A percentile compares a stretch with the other conserved stretches of the same genome.
Conservation (phyloP, 2,797 vertebrate species). For the Amblyopsis hoosieri region DNA sequence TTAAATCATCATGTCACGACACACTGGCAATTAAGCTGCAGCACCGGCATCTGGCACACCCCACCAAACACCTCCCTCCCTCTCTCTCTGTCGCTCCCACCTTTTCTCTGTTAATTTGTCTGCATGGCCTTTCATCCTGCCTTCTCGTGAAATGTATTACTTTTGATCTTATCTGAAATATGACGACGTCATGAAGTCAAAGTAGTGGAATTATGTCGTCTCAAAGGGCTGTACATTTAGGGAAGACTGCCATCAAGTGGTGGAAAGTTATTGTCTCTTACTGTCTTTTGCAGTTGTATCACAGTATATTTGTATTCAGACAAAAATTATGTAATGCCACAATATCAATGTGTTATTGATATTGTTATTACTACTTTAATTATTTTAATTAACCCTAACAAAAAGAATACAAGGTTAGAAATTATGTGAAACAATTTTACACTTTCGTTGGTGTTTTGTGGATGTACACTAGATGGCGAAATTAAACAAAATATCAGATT, state of each 20-base stretch:
- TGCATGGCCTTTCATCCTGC: not conserved
- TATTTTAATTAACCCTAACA: too few species aligned
- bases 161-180: not conserved
- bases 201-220: not conserved
- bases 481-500: too few species aligned
- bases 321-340: too few species aligned
- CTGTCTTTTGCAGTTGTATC: not conserved
- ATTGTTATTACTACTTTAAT: not conserved
- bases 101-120: too few species aligned
- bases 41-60: too few species aligned
- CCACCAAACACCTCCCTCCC: not conserved
- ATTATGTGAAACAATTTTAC: not conserved
- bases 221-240: conserved; percentile 11
- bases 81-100: not conserved
- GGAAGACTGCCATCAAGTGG: conserved; percentile 60
- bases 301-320: too few species aligned
- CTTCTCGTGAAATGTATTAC: not conserved
- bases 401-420: not conserved
- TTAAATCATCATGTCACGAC: not conserved
- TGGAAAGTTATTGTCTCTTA: not conserved
- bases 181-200: not conserved
- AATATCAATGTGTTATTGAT: not conserved
- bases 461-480: conserved; percentile 51
- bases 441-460: not conserved
- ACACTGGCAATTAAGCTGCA: not conserved